phyloP scores from a whole-genome alignment of 64 coral and sea anemone species.

The Dendrophyllia cribrosa region DNA sequence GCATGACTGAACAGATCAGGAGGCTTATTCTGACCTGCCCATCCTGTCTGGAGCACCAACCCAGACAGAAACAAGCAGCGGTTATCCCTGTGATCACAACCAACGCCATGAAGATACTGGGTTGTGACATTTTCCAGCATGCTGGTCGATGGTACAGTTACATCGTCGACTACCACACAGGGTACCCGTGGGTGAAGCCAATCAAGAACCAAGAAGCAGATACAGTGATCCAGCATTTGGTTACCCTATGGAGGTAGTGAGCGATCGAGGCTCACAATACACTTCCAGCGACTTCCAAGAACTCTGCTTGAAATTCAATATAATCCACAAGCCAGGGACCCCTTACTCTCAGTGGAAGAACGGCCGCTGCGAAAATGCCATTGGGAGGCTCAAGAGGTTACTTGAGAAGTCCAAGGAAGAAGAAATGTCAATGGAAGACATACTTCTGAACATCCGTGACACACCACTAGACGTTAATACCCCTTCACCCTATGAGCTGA shows the following conservation, averaged over 20 bases:
- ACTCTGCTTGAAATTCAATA: constrained; percentile 87
- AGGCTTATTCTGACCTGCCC: constrained; percentile 85
- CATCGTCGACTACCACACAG: constrained; percentile 68
- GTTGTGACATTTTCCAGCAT: neutral
- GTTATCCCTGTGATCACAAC: constrained; percentile 88
- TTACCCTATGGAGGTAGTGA: constrained; percentile 83
- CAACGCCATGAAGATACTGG: neutral
- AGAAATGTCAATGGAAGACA: neutral
- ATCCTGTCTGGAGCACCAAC: constrained; percentile 88
- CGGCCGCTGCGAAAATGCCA: constrained; percentile 78
- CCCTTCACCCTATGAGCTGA: constrained; percentile 33
- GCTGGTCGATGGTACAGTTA: constrained; percentile 88
- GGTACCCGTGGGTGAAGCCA: constrained; percentile 58
- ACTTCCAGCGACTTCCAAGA: constrained; percentile 85
- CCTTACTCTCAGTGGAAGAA: constrained; percentile 84
- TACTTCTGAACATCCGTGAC: constrained; percentile 88
- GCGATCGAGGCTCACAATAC: constrained; percentile 86
- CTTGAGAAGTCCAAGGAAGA: too few relatives aligned
- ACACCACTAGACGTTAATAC: constrained; percentile 79
- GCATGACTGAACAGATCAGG: constrained; percentile 84
- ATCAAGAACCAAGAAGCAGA: constrained; percentile 92
- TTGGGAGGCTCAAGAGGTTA: constrained; percentile 57
- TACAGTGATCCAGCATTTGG: constrained; percentile 89
- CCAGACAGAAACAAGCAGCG: constrained; percentile 79
- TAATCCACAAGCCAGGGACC: constrained; percentile 84